Base-by-base conservation (phyloP, 2,888 invertebrate genomes). In the Drosophila ezoana region DNA sequence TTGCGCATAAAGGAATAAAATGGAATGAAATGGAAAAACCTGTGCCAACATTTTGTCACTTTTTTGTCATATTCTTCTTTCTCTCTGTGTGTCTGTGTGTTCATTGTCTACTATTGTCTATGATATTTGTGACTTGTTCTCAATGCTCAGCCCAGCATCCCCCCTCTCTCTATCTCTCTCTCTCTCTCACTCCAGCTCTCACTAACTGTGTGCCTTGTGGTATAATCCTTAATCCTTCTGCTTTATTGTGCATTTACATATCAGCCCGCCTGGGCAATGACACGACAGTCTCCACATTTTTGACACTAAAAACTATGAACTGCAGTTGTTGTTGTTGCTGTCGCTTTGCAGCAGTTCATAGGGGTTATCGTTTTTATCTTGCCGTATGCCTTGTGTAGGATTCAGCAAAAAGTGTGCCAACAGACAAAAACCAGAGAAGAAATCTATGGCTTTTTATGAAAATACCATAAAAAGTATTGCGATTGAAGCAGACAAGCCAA, bases 31-130 rank as follows among this genome's bases (percentile, higher is more conserved):
- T 43, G 40, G 45, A 38, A 67, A 75, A 83, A 86, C 89, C 84
- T 83, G 81, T 88, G 87, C 87, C 81, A 83, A 88, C 84, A 83
- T 86, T 83, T 86, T 83, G 87, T 83, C 83, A 83, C 80, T 79
- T 70, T 65, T 45, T 72, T 76, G 74, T 65, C 77, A 74, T 68
- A 51, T 64, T 44, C 32, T 35, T 47, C 4, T 13, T 10, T 35
- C 11, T 35, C 4, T 47, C 11, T 51, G 32, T 51, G 28, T 52
- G 16, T 52, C 44, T 51, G 41, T 38, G n/a, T 56, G 52, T 83
- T 65, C 63, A 57, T 68, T 79, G 71, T 65, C 11, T 35, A 13
- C 38, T 68, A 85, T 81, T 87, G 79, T 81, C 53, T 74, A 48
- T 71, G 66, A 53, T 60, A 57, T 60, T 60, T 74, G 64, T 73